Evolutionary conservation across 2,113 vertebrate species (phyloP).

Genomic region (Ammospiza nelsoni): DNA sequence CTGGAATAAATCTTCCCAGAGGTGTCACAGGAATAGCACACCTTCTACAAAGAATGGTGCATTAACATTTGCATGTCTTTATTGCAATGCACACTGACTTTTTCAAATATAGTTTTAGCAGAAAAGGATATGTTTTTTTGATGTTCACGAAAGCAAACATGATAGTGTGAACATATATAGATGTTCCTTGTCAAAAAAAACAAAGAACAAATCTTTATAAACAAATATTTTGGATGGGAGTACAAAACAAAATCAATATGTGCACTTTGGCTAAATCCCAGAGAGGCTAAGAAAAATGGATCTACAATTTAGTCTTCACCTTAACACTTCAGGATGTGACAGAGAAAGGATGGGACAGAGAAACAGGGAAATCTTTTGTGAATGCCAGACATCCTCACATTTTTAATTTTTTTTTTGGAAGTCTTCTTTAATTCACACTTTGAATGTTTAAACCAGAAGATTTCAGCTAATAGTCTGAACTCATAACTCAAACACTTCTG

Average conservation of each 20-base stretch:
- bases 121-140: not conserved
- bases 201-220: not conserved
- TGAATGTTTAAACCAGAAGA: not conserved
- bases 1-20: not conserved
- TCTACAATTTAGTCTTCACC: not conserved
- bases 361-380: not conserved
- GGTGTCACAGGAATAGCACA: not conserved
- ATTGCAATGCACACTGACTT: not conserved
- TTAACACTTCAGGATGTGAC: not conserved
- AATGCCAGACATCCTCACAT: not conserved
- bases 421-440: not conserved
- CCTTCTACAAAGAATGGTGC: not conserved
- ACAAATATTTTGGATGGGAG: not conserved
- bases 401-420: not conserved
- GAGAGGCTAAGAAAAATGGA: not conserved
- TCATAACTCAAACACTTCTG: not conserved
- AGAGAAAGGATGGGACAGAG: not conserved
- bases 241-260: not conserved
- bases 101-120: not conserved
- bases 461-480: not conserved
- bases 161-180: not conserved
- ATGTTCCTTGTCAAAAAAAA: not conserved
- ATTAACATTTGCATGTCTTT: not conserved
- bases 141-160: not conserved
- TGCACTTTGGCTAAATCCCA: not conserved